phyloP scores from a whole-genome alignment of 2,113 vertebrate genomes.

The Alces alces region DNA sequence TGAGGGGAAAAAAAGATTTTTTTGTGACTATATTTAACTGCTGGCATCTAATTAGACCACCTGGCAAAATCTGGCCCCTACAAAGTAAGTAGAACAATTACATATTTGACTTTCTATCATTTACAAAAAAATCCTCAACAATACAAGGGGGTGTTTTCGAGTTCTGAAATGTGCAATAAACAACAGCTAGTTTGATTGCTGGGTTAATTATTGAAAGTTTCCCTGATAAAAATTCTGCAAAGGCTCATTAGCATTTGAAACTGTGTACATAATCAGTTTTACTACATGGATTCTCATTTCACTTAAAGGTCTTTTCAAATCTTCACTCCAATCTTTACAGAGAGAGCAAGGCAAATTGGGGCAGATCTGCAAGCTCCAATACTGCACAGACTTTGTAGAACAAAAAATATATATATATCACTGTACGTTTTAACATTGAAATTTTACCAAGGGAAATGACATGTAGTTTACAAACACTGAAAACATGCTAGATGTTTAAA shows the following conservation, averaged over 20 bases:
- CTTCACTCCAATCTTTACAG: not conserved
- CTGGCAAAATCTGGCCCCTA: not conserved
- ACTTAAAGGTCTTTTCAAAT: conserved; percentile 20
- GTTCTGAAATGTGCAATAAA: conserved; percentile 13
- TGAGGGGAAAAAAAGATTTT: not conserved
- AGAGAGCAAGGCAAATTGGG: not conserved
- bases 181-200: conserved; percentile 8
- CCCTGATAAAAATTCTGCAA: not conserved
- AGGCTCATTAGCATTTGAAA: conserved; percentile 1
- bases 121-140: conserved; percentile 25
- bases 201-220: conserved; percentile 7
- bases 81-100: conserved; percentile 23
- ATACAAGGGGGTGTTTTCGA: not conserved
- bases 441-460: not conserved
- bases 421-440: not conserved
- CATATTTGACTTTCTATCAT: conserved; percentile 8
- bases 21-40: conserved; percentile 49
- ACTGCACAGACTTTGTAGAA: not conserved
- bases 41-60: conserved; percentile 41
- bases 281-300: not conserved
- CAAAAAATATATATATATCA: not conserved
- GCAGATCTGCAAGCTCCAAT: not conserved
- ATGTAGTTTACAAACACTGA: not conserved
- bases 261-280: conserved; percentile 22
- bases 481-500: conserved; percentile 29